Conservation (phyloP, 2,113 vertebrate genomes). For the Tupaia tana region DNA sequence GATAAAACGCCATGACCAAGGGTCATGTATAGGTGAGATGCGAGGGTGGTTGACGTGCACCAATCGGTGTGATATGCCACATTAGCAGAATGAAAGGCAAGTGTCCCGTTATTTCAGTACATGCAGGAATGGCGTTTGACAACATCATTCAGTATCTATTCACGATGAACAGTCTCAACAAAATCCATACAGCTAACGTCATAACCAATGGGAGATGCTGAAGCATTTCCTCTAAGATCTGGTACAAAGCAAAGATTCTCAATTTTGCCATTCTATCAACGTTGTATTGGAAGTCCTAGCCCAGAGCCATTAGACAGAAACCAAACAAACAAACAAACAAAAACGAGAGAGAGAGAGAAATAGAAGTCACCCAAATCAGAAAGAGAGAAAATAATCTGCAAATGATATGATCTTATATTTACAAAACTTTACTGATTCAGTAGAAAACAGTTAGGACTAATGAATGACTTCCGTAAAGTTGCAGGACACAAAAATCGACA, state of each 20-base stretch:
- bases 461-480: background rate
- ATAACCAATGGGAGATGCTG: background rate
- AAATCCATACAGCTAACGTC: background rate
- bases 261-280: background rate
- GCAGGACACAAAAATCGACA: background rate
- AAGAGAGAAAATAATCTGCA: background rate
- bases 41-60: background rate
- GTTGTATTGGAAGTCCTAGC: background rate
- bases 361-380: background rate
- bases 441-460: background rate
- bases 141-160: background rate
- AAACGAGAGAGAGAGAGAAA: too few relatives aligned
- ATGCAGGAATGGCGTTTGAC: background rate
- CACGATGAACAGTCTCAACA: background rate
- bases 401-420: background rate
- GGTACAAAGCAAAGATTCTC: background rate
- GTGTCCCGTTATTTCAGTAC: background rate
- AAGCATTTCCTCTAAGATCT: background rate
- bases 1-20: background rate
- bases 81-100: background rate
- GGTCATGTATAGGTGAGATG: background rate
- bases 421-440: background rate
- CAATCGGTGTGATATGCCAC: background rate
- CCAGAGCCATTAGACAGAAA: background rate
- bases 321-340: too few relatives aligned